Conservation (phyloP, 2,113 vertebrate species). For the Dinomys branickii region DNA sequence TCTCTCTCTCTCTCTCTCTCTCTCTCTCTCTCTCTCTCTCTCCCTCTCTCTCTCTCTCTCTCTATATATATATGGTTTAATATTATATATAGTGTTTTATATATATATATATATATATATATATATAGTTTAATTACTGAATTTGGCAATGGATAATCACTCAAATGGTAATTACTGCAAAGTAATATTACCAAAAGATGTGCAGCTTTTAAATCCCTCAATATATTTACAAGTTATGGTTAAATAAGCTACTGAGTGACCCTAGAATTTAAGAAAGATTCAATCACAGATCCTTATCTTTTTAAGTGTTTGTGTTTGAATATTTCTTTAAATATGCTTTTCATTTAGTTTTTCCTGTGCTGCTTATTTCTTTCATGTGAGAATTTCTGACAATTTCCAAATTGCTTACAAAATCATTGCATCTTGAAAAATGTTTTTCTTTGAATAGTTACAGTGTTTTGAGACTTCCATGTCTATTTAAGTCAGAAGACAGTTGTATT, state of each 20-base stretch:
- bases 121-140: background rate
- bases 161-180: conserved; percentile 28
- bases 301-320: background rate
- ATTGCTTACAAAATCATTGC: background rate
- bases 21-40: too few relatives aligned
- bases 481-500: background rate
- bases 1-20: too few relatives aligned
- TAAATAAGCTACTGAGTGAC: background rate
- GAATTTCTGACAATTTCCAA: background rate
- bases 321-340: background rate
- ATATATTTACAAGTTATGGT: background rate
- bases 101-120: background rate
- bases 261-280: background rate
- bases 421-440: background rate
- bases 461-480: background rate
- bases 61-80: too few relatives aligned
- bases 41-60: too few relatives aligned
- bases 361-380: background rate
- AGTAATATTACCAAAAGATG: background rate
- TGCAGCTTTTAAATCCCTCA: background rate
- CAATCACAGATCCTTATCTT: background rate
- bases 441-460: background rate
- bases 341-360: background rate
- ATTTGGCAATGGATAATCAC: background rate
- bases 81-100: too few relatives aligned